A percentile compares a stretch with the other conserved stretches of the same genome.
Evolutionary conservation across 1,140 invertebrate species (phyloP).

Genomic region (Melipona quadrifasciata): DNA sequence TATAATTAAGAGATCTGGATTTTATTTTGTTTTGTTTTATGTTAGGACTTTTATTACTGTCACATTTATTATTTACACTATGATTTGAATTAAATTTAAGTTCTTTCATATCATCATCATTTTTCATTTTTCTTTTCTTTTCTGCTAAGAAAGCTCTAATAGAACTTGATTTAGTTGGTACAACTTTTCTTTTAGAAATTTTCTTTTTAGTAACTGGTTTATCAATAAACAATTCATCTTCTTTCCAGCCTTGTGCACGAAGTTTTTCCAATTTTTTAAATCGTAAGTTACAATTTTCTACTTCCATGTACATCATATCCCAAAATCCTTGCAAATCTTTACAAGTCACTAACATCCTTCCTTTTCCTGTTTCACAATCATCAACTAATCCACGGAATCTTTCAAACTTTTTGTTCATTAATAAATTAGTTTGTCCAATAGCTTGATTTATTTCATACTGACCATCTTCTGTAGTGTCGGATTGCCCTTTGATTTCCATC

Average conservation of each 20-base stretch:
- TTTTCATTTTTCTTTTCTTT: conserved; percentile 56
- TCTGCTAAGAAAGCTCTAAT: conserved; percentile 68
- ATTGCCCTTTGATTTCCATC: conserved; percentile 68
- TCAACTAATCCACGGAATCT: conserved; percentile 86
- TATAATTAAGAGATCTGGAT: neutral
- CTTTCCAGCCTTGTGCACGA: conserved; percentile 82
- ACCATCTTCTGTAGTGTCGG: conserved; percentile 78
- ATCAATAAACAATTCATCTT: conserved; percentile 73
- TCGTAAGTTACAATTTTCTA: conserved; percentile 82
- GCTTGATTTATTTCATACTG: conserved; percentile 85
- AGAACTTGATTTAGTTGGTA: conserved; percentile 57
- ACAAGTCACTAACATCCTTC: conserved; percentile 84
- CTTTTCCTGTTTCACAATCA: conserved; percentile 84
- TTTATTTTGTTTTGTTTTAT: neutral
- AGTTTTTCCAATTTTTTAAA: conserved; percentile 82
- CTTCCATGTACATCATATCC: conserved; percentile 88
- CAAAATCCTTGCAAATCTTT: conserved; percentile 89
- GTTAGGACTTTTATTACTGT: neutral
- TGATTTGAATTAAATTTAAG: neutral
- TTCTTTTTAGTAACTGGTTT: conserved; percentile 63
- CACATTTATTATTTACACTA: neutral
- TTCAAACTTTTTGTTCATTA: conserved; percentile 86
- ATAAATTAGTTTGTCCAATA: conserved; percentile 86
- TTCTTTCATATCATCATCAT: neutral
- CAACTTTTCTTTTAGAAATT: conserved; percentile 55